These are phyloP conservation scores for Drosophila borealis DNA, from an alignment of 2,888 invertebrate species.

Conservation along the genomic window DNA sequence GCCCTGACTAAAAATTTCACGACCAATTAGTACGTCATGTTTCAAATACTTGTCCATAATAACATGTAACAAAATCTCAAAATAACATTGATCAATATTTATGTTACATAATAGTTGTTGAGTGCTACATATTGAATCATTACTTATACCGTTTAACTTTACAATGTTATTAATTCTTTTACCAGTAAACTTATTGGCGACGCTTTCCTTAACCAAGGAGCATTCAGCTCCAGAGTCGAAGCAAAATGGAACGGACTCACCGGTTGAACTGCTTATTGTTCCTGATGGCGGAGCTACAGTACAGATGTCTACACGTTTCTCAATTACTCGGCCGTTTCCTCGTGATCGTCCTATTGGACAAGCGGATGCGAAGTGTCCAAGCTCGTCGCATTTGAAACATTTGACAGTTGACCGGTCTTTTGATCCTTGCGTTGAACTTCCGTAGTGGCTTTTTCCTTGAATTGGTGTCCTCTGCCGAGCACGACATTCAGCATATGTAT, in stretches of 20 bases:
- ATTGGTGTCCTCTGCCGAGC: background rate
- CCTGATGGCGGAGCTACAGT: slow-evolving; percentile 12
- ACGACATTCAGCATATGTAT: slow-evolving; percentile 10
- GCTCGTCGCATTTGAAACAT: slow-evolving; percentile 20
- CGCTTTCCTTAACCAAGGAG: background rate
- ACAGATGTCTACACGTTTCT: slow-evolving; percentile 17
- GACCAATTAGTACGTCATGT: background rate
- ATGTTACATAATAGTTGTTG: slow-evolving; percentile 25
- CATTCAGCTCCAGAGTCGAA: slow-evolving; percentile 15
- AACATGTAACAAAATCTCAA: slow-evolving; percentile 6
- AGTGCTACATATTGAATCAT: slow-evolving; percentile 19
- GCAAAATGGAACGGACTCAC: slow-evolving; percentile 23
- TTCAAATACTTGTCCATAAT: background rate
- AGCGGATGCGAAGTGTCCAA: slow-evolving; percentile 11
- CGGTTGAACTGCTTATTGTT: slow-evolving; percentile 10
- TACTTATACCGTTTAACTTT: slow-evolving; percentile 16
- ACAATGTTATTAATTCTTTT: slow-evolving; percentile 15
- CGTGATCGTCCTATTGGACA: slow-evolving; percentile 9
- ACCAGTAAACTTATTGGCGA: background rate
- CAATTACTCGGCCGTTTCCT: slow-evolving; percentile 5
- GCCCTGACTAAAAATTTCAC: background rate
- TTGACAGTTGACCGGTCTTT: slow-evolving; percentile 7
- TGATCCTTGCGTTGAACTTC: slow-evolving; percentile 2
- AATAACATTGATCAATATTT: slow-evolving; percentile 22
- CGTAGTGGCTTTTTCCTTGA: background rate